Percentiles rank a stretch among this genome's conserved stretches.
Evolutionary conservation across 2,797 vertebrate genomes (phyloP).

Genomic region (Harpagifer antarcticus): DNA sequence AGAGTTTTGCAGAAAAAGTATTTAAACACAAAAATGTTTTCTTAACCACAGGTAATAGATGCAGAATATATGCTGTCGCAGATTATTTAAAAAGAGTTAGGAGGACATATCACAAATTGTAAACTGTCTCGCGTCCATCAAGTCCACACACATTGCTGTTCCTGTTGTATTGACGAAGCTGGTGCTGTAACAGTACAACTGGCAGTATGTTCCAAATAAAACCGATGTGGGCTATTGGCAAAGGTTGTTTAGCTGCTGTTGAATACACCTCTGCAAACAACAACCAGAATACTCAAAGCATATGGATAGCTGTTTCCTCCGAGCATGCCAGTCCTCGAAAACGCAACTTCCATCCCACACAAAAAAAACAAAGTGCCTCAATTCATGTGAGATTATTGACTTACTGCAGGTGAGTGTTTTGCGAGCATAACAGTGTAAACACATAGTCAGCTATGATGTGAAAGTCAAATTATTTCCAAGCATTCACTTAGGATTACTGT

Average conservation of each 20-base stretch:
- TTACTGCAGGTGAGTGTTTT: constrained; percentile 28
- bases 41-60: neutral
- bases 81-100: neutral
- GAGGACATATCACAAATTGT: neutral
- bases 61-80: too few relatives aligned
- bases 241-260: constrained; percentile 17
- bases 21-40: neutral
- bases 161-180: neutral
- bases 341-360: constrained; percentile 36
- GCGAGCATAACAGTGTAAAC: constrained; percentile 14
- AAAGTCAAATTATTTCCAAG: constrained; percentile 28
- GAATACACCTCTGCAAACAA: constrained; percentile 35
- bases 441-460: neutral
- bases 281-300: constrained; percentile 28
- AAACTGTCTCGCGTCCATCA: neutral
- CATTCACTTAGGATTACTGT: constrained; percentile 37
- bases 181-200: constrained; percentile 1
- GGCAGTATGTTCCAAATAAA: constrained; percentile 17
- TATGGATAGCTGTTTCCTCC: constrained; percentile 25
- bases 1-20: constrained; percentile 8
- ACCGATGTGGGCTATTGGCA: constrained; percentile 25
- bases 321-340: constrained; percentile 21
- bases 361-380: constrained; percentile 13
- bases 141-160: neutral
- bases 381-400: constrained; percentile 11